phyloP scores from a whole-genome alignment of 1,140 invertebrate genomes.

The Cecropterus lyciades region DNA sequence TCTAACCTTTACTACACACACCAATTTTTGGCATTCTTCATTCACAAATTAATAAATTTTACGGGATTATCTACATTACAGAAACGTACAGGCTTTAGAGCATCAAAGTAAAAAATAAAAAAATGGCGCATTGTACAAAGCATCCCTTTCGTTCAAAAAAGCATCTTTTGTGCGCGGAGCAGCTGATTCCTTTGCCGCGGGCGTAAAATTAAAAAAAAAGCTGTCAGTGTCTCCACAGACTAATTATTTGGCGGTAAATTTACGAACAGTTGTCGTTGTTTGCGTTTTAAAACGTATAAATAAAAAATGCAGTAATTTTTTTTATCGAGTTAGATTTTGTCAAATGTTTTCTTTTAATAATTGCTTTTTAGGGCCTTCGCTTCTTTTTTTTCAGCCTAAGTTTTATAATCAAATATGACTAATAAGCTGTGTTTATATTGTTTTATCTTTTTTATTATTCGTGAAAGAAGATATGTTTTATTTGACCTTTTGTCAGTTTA shows the following conservation, averaged over 20 bases:
- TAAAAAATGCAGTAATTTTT: neutral
- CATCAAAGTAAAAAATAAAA: conserved; percentile 27
- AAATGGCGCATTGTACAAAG: conserved; percentile 30
- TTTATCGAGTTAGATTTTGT: neutral
- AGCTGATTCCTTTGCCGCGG: conserved; percentile 37
- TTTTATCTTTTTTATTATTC: too few species aligned
- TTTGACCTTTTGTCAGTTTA: too few species aligned
- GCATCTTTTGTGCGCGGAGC: conserved; percentile 37
- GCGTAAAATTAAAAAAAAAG: conserved; percentile 41
- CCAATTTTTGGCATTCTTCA: too few species aligned
- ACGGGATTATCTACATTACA: conserved; percentile 28
- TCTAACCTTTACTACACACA: too few species aligned
- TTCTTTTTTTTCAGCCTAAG: too few species aligned
- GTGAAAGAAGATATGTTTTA: too few species aligned
- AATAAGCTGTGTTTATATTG: too few species aligned
- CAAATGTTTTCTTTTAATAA: too few species aligned
- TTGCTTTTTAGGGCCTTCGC: too few species aligned
- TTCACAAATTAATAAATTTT: conserved; percentile 3
- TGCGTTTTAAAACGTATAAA: neutral
- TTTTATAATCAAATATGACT: too few species aligned
- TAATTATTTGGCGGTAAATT: conserved; percentile 37
- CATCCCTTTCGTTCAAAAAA: conserved; percentile 42
- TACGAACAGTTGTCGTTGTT: neutral
- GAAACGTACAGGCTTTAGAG: conserved; percentile 15
- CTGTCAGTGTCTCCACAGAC: conserved; percentile 32